A percentile compares a stretch with the other conserved stretches of the same genome.
phyloP scores from a whole-genome alignment of 1,140 invertebrate species.

The Achroia grisella region DNA sequence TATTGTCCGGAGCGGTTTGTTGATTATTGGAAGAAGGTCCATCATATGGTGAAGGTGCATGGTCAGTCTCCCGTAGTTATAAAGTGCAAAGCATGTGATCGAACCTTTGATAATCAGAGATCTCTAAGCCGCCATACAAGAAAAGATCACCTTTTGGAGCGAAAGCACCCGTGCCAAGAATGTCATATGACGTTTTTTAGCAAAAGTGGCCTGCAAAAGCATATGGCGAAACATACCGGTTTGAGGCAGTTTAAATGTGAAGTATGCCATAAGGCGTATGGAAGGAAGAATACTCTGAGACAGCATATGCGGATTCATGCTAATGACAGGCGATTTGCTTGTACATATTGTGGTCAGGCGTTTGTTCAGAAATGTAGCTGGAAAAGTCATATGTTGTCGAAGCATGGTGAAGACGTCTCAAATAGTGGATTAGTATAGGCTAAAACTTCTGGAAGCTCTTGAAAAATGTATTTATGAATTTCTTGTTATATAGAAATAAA shows the following conservation, averaged over 20 bases:
- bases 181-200: constrained; percentile 84
- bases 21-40: constrained; percentile 38
- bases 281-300: constrained; percentile 83
- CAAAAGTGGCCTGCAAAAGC: constrained; percentile 81
- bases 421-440: no score
- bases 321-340: constrained; percentile 37
- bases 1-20: constrained; percentile 40
- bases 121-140: constrained; percentile 35
- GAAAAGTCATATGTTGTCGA: constrained; percentile 50
- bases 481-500: no score
- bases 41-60: constrained; percentile 43
- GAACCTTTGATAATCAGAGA: constrained; percentile 31
- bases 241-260: constrained; percentile 84
- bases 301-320: constrained; percentile 75
- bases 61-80: constrained; percentile 30
- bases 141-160: constrained; percentile 42
- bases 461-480: neutral
- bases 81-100: constrained; percentile 43
- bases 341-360: constrained; percentile 30
- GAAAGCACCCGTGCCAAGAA: constrained; percentile 40
- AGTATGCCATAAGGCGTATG: constrained; percentile 84
- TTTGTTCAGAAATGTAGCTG: constrained; percentile 60
- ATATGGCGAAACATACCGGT: constrained; percentile 83
- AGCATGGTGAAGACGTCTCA: constrained; percentile 20
- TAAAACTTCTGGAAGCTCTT: no score